Percentiles rank a stretch among this genome's conserved stretches.
Conservation (phyloP, 2,888 invertebrate genomes). For the Molorchus minor region DNA sequence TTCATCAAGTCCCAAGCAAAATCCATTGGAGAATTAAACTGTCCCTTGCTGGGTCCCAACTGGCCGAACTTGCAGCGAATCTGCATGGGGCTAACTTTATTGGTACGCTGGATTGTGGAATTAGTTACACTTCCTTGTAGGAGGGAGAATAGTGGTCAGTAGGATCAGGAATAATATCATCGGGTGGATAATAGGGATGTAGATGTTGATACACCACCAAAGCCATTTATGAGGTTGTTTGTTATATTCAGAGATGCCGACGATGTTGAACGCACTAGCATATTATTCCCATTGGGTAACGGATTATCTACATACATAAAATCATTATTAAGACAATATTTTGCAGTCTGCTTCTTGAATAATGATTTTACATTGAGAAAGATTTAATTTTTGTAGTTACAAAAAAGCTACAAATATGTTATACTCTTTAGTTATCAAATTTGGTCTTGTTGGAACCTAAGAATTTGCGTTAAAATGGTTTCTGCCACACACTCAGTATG, state of each 20-base stretch:
- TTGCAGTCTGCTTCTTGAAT: too few species aligned
- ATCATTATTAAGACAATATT: conserved; percentile 16
- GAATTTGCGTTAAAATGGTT: too few species aligned
- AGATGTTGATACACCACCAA: conserved; percentile 68
- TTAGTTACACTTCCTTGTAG: conserved; percentile 51
- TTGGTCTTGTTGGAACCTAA: too few species aligned
- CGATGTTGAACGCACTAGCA: conserved; percentile 69
- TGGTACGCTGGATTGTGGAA: conserved; percentile 64
- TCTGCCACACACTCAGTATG: too few species aligned
- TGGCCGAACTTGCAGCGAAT: conserved; percentile 94
- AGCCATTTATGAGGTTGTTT: conserved; percentile 66
- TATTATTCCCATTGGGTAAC: conserved; percentile 54
- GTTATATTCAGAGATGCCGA: conserved; percentile 67
- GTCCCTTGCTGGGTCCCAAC: conserved; percentile 89
- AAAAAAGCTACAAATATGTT: neutral
- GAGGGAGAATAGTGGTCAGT: conserved; percentile 66
- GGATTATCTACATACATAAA: conserved; percentile 30
- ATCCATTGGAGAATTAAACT: conserved; percentile 97
- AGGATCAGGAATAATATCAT: conserved; percentile 63
- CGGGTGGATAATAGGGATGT: conserved; percentile 68
- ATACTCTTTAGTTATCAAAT: too few species aligned
- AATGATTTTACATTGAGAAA: neutral
- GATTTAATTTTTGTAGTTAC: neutral
- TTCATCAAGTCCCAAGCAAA: conserved; percentile 93
- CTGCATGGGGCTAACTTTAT: conserved; percentile 85